A percentile compares a stretch with the other conserved stretches of the same genome.
These are phyloP conservation scores for Phyllotreta cruciferae DNA, from an alignment of 2,888 invertebrate genomes.

Conservation along the genomic window DNA sequence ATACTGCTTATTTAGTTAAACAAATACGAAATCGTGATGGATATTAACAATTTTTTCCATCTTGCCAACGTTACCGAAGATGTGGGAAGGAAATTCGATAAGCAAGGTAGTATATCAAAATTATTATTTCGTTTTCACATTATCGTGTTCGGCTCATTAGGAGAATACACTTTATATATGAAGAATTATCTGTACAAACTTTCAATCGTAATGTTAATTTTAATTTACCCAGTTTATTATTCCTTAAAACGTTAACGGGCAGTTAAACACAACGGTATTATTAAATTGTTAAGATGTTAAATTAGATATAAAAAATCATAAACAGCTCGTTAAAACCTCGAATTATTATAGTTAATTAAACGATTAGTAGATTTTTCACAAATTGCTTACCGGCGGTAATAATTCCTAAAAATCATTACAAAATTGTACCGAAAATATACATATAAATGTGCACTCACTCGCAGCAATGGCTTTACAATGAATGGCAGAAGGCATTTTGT, in stretches of 20 bases:
- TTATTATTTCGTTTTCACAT: constrained; percentile 26
- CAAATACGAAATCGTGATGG: constrained; percentile 16
- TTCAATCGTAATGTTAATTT: neutral
- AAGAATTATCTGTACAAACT: neutral
- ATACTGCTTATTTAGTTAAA: constrained; percentile 16
- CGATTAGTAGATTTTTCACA: too few relatives aligned
- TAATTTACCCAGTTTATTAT: neutral
- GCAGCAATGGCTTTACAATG: constrained; percentile 29
- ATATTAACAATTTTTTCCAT: constrained; percentile 24
- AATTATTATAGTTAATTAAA: too few relatives aligned
- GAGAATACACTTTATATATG: too few relatives aligned
- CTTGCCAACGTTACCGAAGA: constrained; percentile 8
- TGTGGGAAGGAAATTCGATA: constrained; percentile 28
- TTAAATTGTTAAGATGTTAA: too few relatives aligned
- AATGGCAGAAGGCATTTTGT: constrained; percentile 32
- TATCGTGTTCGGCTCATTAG: neutral
- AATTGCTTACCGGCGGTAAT: too few relatives aligned
- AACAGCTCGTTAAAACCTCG: constrained; percentile 3
- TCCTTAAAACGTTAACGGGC: too few relatives aligned
- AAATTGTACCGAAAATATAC: too few relatives aligned
- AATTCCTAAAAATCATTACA: too few relatives aligned
- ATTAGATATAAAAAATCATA: too few relatives aligned
- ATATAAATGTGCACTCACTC: neutral
- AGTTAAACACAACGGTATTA: too few relatives aligned
- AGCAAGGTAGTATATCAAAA: constrained; percentile 12